These are phyloP conservation scores for Antheraea pernyi DNA, from an alignment of 1,140 invertebrate species.

Conservation along the genomic window DNA sequence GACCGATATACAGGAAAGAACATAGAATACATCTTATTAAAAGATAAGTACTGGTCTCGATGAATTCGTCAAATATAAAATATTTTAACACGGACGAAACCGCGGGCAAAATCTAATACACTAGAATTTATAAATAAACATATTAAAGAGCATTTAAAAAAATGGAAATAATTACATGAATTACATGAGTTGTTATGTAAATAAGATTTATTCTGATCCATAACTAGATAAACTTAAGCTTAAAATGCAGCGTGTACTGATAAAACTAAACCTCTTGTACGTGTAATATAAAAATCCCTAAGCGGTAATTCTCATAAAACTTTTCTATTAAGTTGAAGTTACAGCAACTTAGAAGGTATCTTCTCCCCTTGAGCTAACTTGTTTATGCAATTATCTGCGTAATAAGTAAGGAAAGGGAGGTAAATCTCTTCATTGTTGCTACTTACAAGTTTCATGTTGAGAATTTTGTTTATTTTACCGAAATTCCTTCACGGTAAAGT, in stretches of 20 bases:
- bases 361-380: conserved; percentile 32
- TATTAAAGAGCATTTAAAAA: neutral
- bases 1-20: no score
- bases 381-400: conserved; percentile 39
- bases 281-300: conserved; percentile 21
- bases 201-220: neutral
- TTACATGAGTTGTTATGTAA: neutral
- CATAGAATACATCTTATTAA: no score
- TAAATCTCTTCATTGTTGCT: conserved; percentile 8
- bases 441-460: conserved; percentile 1
- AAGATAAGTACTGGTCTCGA: no score
- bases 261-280: conserved; percentile 14
- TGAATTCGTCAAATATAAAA: no score
- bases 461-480: neutral
- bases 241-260: conserved; percentile 2
- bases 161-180: neutral
- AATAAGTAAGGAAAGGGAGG: conserved; percentile 9
- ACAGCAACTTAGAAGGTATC: conserved; percentile 32
- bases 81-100: no score
- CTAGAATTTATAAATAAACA: neutral
- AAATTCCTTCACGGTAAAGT: neutral
- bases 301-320: conserved; percentile 23
- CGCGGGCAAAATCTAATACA: no score
- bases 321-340: conserved; percentile 50
- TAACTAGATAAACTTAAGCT: neutral